Percentiles rank a stretch among this genome's conserved stretches.
Evolutionary conservation across 2,113 vertebrate genomes (phyloP).

Genomic region (Spea multiplicata): DNA sequence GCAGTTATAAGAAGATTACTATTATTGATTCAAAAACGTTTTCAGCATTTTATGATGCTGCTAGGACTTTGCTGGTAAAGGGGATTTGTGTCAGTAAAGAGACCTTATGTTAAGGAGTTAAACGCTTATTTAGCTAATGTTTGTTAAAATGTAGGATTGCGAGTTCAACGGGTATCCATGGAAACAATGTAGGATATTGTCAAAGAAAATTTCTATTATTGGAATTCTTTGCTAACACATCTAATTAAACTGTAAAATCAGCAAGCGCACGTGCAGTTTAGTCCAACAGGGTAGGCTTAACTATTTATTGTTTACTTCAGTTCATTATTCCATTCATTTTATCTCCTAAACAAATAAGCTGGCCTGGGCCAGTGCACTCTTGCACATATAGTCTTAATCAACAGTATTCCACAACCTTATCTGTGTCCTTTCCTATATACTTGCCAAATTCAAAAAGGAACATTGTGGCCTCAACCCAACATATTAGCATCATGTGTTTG

Average conservation of each 20-base stretch:
- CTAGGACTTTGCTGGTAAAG: too few species aligned
- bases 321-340: neutral
- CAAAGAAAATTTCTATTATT: slow-evolving; percentile 42
- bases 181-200: slow-evolving; percentile 32
- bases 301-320: neutral
- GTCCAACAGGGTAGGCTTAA: neutral
- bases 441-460: too few species aligned
- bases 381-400: too few species aligned
- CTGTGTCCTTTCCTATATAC: too few species aligned
- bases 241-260: slow-evolving; percentile 34
- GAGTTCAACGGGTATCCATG: slow-evolving; percentile 31
- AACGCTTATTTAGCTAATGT: slow-evolving; percentile 1
- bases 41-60: too few species aligned
- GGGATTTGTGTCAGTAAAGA: neutral
- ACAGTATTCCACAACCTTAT: too few species aligned
- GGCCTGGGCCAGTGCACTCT: neutral
- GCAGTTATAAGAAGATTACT: too few species aligned
- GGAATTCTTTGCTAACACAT: slow-evolving; percentile 34
- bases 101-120: slow-evolving; percentile 14
- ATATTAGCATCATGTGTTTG: too few species aligned
- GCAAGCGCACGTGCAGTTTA: slow-evolving; percentile 14
- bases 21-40: too few species aligned
- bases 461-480: too few species aligned
- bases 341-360: neutral
- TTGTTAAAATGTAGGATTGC: neutral